Evolutionary conservation across 1,140 invertebrate species (phyloP).

Genomic region (Whitmania pigra): DNA sequence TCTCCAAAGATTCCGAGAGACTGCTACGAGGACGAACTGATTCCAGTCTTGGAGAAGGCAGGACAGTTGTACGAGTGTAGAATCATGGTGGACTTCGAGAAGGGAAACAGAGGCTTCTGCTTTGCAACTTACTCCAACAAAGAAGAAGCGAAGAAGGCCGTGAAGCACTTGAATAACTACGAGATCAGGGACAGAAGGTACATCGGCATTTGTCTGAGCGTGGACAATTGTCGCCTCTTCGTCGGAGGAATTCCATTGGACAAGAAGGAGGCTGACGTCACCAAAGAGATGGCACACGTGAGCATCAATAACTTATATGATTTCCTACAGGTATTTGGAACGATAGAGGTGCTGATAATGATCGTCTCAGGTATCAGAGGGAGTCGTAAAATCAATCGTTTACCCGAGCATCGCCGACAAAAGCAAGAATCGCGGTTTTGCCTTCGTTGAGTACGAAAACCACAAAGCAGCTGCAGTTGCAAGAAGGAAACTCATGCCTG

Average conservation of each 20-base stretch:
- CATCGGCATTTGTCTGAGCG: constrained; percentile 97
- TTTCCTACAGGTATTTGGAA: too few species aligned
- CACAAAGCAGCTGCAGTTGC: constrained; percentile 96
- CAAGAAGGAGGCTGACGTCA: constrained; percentile 96
- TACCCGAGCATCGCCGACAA: constrained; percentile 93
- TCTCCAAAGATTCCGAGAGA: constrained; percentile 60
- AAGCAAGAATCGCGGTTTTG: constrained; percentile 90
- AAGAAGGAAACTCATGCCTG: constrained; percentile 62
- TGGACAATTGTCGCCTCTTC: constrained; percentile 99
- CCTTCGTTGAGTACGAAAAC: constrained; percentile 98
- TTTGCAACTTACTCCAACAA: constrained; percentile 92
- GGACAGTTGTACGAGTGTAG: constrained; percentile 93
- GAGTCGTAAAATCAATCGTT: constrained; percentile 93
- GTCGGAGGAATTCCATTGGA: constrained; percentile 99
- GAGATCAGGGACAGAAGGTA: constrained; percentile 98
- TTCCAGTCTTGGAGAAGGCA: constrained; percentile 91
- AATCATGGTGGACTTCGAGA: constrained; percentile 75
- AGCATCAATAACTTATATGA: constrained; percentile 4
- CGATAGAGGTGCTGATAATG: too few species aligned
- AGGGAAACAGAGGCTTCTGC: constrained; percentile 86
- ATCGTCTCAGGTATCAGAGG: constrained; percentile 53
- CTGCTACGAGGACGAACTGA: constrained; percentile 95
- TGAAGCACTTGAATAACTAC: constrained; percentile 70
- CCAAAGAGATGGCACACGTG: constrained; percentile 74
- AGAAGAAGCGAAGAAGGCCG: constrained; percentile 78